Percentiles rank a stretch among this genome's conserved stretches.
Conservation (phyloP, 1,140 invertebrate genomes). For the Yoshiicerus persimilis region DNA sequence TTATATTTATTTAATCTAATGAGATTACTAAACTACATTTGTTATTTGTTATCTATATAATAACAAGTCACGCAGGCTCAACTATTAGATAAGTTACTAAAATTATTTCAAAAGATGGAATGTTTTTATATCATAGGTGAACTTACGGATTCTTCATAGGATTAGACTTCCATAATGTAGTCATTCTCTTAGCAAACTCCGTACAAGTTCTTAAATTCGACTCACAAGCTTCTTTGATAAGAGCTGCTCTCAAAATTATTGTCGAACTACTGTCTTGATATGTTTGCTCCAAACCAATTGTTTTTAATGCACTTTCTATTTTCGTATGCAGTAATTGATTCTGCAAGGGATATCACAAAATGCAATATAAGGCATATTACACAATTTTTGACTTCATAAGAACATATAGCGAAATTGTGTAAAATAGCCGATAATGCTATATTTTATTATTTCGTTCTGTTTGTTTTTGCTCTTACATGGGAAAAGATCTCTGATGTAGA, state of each 20-base stretch:
- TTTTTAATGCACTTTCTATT: neutral
- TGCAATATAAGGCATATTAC: neutral
- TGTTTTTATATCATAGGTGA: too few relatives aligned
- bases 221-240: neutral
- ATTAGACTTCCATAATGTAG: neutral
- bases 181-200: neutral
- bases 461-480: neutral
- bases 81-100: too few relatives aligned
- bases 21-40: too few relatives aligned
- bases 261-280: neutral
- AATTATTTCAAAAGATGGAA: too few relatives aligned
- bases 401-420: too few relatives aligned
- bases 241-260: neutral
- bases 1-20: too few relatives aligned
- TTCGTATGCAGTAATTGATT: neutral
- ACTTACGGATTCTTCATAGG: neutral
- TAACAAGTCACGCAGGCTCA: too few relatives aligned
- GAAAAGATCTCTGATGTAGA: neutral
- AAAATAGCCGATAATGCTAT: too few relatives aligned
- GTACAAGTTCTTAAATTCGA: neutral
- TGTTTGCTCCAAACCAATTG: neutral
- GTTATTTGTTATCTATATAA: too few relatives aligned
- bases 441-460: too few relatives aligned
- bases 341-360: neutral
- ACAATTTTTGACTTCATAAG: too few relatives aligned